Base-by-base conservation (phyloP, 2,888 invertebrate genomes). In the Chaitophorus viminalis region DNA sequence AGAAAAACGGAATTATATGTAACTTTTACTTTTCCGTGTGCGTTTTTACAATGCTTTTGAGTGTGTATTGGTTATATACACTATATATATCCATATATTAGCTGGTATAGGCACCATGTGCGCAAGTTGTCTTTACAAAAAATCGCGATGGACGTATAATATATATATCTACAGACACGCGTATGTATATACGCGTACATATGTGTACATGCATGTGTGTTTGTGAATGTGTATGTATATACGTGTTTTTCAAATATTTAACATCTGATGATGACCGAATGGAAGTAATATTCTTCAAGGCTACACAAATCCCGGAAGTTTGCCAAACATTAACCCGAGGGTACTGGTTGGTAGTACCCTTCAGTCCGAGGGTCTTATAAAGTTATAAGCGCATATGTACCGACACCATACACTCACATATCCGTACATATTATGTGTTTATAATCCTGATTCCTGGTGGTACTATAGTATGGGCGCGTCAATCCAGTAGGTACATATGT, bases 281-380 rank as follows among this genome's bases (percentile, higher is more conserved):
- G 29, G n/a, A 29, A 68, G 68, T 68, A 68, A 68, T 68, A 76
- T 76, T 76, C 76, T 76, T 46, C 33, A n/a, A 52, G 46, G 76
- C 46, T n/a, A 52, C 76, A 52, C 25, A n/a, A 76, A 76, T 76
- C 76, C 76, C 36, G 76, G 76, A 46, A 52, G 76, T 76, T 76
- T 76, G 76, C 76, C 46, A 76, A 76, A 76, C 76, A 46, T 76
- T 76, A 39, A 39, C 76, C n/a, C 14, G 46, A 33, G 76, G 46
- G n/a, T 29, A 11, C 29, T 68, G 68, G 29, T 68, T n/a, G 36
- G 11, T n/a, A 25, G 68, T 25, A 68, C 68, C 68, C 68, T 29
- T 68, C 68, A 29, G n/a, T n/a, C 68, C 25, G 25, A 1, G n/a
- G 11, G 68, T 68, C 29, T 68, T 29, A 29, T 6, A 25, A 60